Conservation (phyloP, 2,113 vertebrate genomes). For the Pygathrix nemaeus region DNA sequence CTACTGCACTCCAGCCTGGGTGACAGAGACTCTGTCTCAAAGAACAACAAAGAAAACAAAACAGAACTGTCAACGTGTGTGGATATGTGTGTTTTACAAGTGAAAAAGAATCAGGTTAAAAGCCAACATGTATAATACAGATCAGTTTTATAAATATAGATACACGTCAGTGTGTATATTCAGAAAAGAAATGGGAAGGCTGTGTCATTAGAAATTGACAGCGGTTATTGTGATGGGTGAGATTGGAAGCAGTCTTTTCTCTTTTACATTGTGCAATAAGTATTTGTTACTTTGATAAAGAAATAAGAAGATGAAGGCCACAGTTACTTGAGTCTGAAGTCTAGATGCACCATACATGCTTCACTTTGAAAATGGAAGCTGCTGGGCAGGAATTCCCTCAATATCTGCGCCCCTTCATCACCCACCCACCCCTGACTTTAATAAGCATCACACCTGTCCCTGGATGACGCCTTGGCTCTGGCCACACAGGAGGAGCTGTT, state of each 20-base stretch:
- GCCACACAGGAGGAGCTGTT: not conserved
- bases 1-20: not conserved
- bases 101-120: not conserved
- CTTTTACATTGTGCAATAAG: not conserved
- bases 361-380: not conserved
- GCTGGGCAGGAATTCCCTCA: not conserved
- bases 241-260: not conserved
- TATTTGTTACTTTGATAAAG: not conserved
- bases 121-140: fast-evolving
- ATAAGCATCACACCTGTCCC: not conserved
- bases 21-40: not conserved
- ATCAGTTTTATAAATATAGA: not conserved
- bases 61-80: not conserved
- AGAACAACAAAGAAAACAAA: not conserved
- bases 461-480: fast-evolving
- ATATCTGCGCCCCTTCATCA: not conserved
- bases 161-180: not conserved
- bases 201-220: not conserved
- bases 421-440: not conserved
- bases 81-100: not conserved
- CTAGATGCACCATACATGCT: fast-evolving
- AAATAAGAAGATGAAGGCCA: not conserved
- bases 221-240: not conserved
- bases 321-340: not conserved
- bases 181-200: not conserved